Evolutionary conservation across 2,797 vertebrate genomes (phyloP).

Genomic region (Gallinago stenura): DNA sequence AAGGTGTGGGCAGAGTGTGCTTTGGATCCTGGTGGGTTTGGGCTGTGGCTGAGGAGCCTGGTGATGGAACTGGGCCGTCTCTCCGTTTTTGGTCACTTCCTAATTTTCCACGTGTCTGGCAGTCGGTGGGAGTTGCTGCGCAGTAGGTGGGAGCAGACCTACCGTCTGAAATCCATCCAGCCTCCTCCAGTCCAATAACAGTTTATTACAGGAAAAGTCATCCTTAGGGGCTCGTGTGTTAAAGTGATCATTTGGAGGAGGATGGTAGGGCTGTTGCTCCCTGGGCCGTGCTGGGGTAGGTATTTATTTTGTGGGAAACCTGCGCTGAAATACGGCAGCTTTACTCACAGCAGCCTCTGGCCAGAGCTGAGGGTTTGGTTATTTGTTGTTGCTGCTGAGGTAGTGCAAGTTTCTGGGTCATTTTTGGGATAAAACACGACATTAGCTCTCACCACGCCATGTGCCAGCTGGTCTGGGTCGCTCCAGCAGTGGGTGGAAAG

Average conservation of each 20-base stretch:
- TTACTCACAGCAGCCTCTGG: not conserved
- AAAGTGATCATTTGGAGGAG: not conserved
- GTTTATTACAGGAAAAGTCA: not conserved
- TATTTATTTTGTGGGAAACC: not conserved
- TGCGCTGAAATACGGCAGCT: not conserved
- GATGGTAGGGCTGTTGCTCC: not conserved
- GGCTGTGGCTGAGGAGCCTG: not conserved
- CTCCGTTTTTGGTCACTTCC: not conserved
- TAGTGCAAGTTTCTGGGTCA: not conserved
- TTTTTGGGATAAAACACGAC: not conserved
- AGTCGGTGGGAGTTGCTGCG: not conserved
- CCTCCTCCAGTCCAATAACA: not conserved
- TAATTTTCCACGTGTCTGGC: not conserved
- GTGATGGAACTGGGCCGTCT: not conserved
- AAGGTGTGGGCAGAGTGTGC: not conserved
- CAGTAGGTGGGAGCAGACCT: not conserved
- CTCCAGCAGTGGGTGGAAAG: not conserved
- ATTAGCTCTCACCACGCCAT: not conserved
- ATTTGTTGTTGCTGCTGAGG: not conserved
- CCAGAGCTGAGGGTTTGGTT: not conserved
- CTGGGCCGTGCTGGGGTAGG: accelerated
- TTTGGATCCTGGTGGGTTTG: not conserved
- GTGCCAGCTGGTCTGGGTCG: slow-evolving; percentile 23
- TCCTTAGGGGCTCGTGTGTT: not conserved
- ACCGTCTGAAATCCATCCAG: not conserved